Base-by-base conservation (phyloP, 1,140 invertebrate species). In the Drosophila kohkoa region DNA sequence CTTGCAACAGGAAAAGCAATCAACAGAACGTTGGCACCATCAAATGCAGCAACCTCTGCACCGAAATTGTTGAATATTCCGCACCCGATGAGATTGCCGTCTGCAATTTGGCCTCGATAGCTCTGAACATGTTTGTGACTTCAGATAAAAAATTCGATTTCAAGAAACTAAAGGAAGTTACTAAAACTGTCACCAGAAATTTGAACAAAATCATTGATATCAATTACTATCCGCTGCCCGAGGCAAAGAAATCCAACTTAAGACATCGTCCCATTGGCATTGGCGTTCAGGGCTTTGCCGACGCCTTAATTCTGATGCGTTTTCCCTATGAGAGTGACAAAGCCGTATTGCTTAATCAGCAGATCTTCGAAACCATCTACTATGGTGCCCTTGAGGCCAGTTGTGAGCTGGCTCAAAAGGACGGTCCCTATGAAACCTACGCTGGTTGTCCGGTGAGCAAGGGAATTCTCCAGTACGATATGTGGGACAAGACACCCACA, bases 301-400 rank as follows among this genome's bases (percentile, higher is more conserved):
- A 99, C 94, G 95, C 98, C 15, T 99, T 99, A 92, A 96, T 99
- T 63, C 92, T 99, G 20, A 98, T 99, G 98, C 94, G 98, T 51
- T 96, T 95, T 93, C 97, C 99, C 43, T 99, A 99, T 93, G 97
- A 98, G 79, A 97, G 96, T 90, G 94, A 96, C 55, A 95, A 98
- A 91, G 98, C 99, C 0, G 94, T 95, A 68, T 93, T 96, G 76
- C 93, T 99, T 2, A 99, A 99, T 93, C 96, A 96, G 77, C 96
- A 99, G 92, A 99, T 99, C 70, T 99, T 99, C 93, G 99, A 99
- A 94, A 99, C 98, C 0, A 96, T 99, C 65, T 99, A 99, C 93
- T 99, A 97, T 93, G 98, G 96, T n/a, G 98, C 99, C 1, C 93
- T 99, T 73, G 98, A 99, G 93, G 97, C 98, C 0, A 99, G 98